Conservation (phyloP, 2,888 invertebrate genomes). For the Orgyia antiqua region DNA sequence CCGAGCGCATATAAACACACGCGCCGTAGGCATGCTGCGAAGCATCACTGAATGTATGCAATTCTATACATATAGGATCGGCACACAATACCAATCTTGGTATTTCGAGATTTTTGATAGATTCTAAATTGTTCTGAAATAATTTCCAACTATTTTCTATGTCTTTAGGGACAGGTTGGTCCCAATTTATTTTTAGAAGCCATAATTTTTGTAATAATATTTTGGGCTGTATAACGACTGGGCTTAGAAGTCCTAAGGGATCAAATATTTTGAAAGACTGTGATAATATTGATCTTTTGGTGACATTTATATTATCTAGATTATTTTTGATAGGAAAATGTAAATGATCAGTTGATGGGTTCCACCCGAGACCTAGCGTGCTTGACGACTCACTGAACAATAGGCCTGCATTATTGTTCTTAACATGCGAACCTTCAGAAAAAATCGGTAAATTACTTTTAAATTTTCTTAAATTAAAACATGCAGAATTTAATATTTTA, state of each 20-base stretch:
- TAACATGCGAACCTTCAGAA: too few relatives aligned
- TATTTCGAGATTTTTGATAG: constrained; percentile 11
- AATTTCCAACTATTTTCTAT: constrained; percentile 10
- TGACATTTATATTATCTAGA: constrained; percentile 15
- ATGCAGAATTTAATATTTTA: constrained; percentile 1
- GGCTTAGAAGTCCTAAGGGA: constrained; percentile 6
- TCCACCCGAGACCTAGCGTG: constrained; percentile 14
- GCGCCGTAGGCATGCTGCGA: constrained; percentile 25
- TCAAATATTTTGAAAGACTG: constrained; percentile 13
- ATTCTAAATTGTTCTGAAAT: constrained; percentile 9
- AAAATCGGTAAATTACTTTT: too few relatives aligned
- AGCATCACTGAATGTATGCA: constrained; percentile 29
- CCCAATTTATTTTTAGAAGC: constrained; percentile 6
- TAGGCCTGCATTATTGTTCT: too few relatives aligned
- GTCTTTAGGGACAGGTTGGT: constrained; percentile 2
- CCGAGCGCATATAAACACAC: constrained; percentile 20
- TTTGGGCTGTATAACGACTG: constrained; percentile 5
- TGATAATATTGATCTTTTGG: constrained; percentile 9
- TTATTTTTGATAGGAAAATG: constrained; percentile 3
- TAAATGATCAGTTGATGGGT: constrained; percentile 11
- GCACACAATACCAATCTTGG: constrained; percentile 19
- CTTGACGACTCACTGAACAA: constrained; percentile 5
- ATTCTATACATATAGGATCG: constrained; percentile 13
- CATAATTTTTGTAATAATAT: constrained; percentile 8
- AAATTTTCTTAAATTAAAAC: too few relatives aligned